phyloP scores from a whole-genome alignment of 1,140 invertebrate species.

The Formica exsecta region DNA sequence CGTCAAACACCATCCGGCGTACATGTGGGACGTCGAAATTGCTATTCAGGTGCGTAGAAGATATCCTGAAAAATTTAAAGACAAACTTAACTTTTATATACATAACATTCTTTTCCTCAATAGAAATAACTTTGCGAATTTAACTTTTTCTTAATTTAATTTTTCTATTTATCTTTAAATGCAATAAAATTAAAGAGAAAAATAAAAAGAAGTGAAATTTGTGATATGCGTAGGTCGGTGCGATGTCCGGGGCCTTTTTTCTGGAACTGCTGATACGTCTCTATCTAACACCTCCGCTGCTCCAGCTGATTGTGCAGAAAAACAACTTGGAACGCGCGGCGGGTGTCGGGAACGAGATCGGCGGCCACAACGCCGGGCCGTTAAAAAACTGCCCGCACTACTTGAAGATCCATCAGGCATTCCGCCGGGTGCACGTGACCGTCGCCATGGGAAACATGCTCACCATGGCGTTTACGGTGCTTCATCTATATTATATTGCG shows the following conservation, averaged over 20 bases:
- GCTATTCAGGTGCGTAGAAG: constrained; percentile 83
- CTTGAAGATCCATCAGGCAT: constrained; percentile 89
- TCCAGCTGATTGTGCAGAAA: constrained; percentile 90
- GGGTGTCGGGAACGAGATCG: constrained; percentile 91
- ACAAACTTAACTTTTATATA: not conserved
- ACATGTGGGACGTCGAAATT: constrained; percentile 83
- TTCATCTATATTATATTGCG: constrained; percentile 90
- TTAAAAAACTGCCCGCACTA: constrained; percentile 91
- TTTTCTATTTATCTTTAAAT: not conserved
- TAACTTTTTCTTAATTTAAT: not conserved
- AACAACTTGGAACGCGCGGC: constrained; percentile 90
- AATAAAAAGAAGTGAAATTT: not conserved
- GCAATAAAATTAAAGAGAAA: not conserved
- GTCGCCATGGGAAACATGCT: constrained; percentile 92
- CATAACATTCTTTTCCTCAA: not conserved
- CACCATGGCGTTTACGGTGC: constrained; percentile 90
- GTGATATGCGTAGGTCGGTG: constrained; percentile 87
- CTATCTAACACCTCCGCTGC: constrained; percentile 89
- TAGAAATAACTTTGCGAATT: not conserved
- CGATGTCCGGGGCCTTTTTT: constrained; percentile 90
- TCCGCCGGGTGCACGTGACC: constrained; percentile 89
- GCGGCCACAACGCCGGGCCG: constrained; percentile 89
- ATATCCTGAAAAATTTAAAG: not conserved
- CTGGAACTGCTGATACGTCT: constrained; percentile 90
- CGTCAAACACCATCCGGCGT: constrained; percentile 87